These are phyloP conservation scores for Mamestra configurata DNA, from an alignment of 1,140 invertebrate genomes.

Conservation along the genomic window DNA sequence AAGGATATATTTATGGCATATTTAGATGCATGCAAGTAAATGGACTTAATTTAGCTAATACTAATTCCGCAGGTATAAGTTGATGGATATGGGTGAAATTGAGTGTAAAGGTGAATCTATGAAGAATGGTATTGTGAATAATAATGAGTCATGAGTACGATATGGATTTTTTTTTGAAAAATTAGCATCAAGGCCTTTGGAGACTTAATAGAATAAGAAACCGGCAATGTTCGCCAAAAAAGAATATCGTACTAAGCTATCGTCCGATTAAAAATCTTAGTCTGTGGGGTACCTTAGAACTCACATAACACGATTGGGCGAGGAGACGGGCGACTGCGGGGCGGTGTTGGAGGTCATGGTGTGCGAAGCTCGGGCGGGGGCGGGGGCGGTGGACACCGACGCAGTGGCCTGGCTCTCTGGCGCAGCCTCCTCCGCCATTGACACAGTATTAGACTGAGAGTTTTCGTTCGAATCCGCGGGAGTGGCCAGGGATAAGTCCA, in stretches of 20 bases:
- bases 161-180: too few relatives aligned
- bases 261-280: constrained; percentile 21
- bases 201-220: constrained; percentile 13
- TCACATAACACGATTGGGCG: constrained; percentile 20
- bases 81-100: background rate
- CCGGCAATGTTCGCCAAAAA: background rate
- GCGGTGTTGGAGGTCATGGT: background rate
- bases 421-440: background rate
- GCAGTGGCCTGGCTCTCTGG: background rate
- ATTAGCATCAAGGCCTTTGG: background rate
- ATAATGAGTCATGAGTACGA: background rate
- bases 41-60: background rate
- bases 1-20: background rate
- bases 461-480: background rate
- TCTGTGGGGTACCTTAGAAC: constrained; percentile 22
- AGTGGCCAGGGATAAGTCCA: background rate
- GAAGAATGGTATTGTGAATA: too few relatives aligned
- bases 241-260: constrained; percentile 10
- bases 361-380: background rate
- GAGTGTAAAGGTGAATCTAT: background rate
- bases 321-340: background rate
- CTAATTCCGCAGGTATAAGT: background rate
- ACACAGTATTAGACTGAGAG: background rate
- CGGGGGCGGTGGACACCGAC: background rate
- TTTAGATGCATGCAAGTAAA: background rate